Conservation (phyloP, 1,140 invertebrate genomes). For the Magallana gigas region DNA sequence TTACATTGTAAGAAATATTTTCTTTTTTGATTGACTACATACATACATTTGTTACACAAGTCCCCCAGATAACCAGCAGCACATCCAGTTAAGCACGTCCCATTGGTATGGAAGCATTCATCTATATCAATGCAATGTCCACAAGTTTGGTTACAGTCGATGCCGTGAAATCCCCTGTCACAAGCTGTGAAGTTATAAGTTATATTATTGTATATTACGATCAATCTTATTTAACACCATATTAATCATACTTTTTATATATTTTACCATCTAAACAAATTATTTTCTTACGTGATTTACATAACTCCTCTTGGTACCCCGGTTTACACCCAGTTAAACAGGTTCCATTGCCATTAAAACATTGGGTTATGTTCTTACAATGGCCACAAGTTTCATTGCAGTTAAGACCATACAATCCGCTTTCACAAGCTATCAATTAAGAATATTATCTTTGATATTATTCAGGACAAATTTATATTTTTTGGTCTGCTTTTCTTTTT, state of each 20-base stretch:
- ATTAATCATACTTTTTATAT: neutral
- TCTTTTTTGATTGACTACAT: too few relatives aligned
- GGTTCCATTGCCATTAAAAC: too few relatives aligned
- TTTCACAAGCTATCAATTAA: too few relatives aligned
- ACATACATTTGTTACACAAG: neutral
- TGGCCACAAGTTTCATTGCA: too few relatives aligned
- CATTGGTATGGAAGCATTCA: neutral
- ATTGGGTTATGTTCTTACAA: too few relatives aligned
- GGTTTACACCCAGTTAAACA: neutral
- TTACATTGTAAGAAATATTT: too few relatives aligned
- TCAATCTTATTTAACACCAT: neutral
- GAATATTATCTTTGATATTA: too few relatives aligned
- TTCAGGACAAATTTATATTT: too few relatives aligned
- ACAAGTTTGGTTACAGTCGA: neutral
- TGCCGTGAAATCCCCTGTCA: neutral
- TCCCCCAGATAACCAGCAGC: neutral
- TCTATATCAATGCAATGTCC: neutral
- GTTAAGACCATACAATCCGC: too few relatives aligned
- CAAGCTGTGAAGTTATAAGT: neutral
- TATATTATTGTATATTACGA: neutral
- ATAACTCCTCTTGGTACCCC: neutral
- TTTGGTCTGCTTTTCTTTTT: too few relatives aligned
- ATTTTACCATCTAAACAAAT: neutral
- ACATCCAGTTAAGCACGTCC: neutral
- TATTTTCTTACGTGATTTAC: neutral